Percentiles rank a stretch among this genome's conserved stretches.
phyloP scores from a whole-genome alignment of 2,797 vertebrate species.

The Gallinago nigripennis region DNA sequence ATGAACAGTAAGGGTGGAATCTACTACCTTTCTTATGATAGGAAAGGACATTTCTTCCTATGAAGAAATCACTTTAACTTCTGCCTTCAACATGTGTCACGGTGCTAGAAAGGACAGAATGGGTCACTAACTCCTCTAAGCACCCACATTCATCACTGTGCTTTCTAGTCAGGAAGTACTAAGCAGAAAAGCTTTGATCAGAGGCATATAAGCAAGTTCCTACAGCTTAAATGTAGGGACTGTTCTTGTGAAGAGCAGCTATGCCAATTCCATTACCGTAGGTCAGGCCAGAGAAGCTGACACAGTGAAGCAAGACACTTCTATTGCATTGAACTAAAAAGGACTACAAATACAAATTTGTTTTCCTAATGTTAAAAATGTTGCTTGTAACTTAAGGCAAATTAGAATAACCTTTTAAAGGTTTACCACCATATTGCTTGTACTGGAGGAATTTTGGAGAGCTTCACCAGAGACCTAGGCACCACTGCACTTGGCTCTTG shows the following conservation, averaged over 20 bases:
- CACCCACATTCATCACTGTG: not conserved
- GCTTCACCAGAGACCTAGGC: not conserved
- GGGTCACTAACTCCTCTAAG: not conserved
- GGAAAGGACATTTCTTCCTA: not conserved
- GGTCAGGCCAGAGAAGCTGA: not conserved
- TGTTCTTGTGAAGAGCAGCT: not conserved
- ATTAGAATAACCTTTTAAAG: not conserved
- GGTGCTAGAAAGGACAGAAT: not conserved
- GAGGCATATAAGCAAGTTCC: not conserved
- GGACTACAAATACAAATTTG: not conserved
- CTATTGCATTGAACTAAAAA: not conserved
- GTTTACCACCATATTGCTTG: not conserved
- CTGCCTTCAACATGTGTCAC: not conserved
- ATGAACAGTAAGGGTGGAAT: not conserved
- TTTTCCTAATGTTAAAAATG: not conserved
- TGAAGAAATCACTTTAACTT: not conserved
- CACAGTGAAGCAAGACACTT: not conserved
- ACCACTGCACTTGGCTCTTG: not conserved
- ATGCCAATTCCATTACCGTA: not conserved
- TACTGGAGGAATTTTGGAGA: not conserved
- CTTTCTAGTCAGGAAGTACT: not conserved
- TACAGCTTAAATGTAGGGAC: not conserved
- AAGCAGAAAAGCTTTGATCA: conserved; percentile 29
- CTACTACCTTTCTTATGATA: not conserved
- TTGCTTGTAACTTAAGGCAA: not conserved